Evolutionary conservation across 2,888 invertebrate species (phyloP).

Genomic region (Poecilobothrus nobilitatus): DNA sequence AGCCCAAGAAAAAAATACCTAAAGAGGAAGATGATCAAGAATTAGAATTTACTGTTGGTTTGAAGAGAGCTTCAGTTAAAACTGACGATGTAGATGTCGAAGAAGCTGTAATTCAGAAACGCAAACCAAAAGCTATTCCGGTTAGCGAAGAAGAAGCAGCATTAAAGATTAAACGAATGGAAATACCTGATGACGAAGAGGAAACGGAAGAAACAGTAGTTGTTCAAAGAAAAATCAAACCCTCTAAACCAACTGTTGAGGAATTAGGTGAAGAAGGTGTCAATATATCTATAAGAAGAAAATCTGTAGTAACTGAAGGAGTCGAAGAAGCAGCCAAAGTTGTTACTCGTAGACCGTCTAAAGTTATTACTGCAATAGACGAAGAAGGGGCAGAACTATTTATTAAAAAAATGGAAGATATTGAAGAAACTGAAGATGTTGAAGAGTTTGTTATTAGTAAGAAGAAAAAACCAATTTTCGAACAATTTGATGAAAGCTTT

Average conservation of each 20-base stretch:
- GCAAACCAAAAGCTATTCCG: slow-evolving; percentile 34
- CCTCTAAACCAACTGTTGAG: slow-evolving; percentile 33
- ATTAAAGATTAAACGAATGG: slow-evolving; percentile 33
- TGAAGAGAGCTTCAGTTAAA: slow-evolving; percentile 34
- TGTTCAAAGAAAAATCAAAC: slow-evolving; percentile 34
- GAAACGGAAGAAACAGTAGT: slow-evolving; percentile 38
- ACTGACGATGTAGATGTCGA: slow-evolving; percentile 36
- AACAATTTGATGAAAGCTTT: slow-evolving; percentile 34
- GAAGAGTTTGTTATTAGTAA: slow-evolving; percentile 48
- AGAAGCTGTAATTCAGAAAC: slow-evolving; percentile 31
- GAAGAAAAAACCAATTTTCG: slow-evolving; percentile 47
- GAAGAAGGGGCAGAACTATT: slow-evolving; percentile 36
- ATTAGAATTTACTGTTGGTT: slow-evolving; percentile 34
- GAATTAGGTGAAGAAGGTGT: slow-evolving; percentile 37
- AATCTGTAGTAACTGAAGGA: slow-evolving; percentile 44
- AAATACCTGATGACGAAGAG: slow-evolving; percentile 41
- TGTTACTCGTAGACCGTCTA: slow-evolving; percentile 36
- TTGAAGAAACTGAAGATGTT: slow-evolving; percentile 45
- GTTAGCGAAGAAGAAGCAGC: slow-evolving; percentile 36
- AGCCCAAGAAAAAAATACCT: slow-evolving; percentile 31
- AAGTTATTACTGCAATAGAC: slow-evolving; percentile 35
- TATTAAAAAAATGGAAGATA: slow-evolving; percentile 36
- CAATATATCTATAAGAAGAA: slow-evolving; percentile 37
- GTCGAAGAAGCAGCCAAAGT: slow-evolving; percentile 42
- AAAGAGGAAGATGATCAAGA: slow-evolving; percentile 50